Conservation (phyloP, 2,888 invertebrate genomes). For the Amblyjoppa fuscipennis region DNA sequence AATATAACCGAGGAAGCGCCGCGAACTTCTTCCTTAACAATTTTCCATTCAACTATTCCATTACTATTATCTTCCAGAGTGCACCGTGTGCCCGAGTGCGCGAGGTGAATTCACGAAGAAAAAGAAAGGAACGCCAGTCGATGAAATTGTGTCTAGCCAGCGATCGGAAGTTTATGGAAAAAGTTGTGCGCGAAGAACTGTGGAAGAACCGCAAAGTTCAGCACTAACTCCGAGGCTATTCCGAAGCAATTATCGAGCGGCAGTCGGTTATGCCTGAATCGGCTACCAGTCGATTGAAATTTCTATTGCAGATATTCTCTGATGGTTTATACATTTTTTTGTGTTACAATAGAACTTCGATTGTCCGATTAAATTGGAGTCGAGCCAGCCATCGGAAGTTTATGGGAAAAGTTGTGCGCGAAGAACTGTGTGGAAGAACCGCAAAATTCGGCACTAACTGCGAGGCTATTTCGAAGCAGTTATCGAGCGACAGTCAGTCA, state of each 20-base stretch:
- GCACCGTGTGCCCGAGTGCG: too few relatives aligned
- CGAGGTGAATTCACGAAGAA: neutral
- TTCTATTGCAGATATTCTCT: too few relatives aligned
- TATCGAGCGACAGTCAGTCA: neutral
- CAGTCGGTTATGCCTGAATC: neutral
- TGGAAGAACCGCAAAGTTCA: neutral
- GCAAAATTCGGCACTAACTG: neutral
- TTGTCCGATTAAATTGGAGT: too few relatives aligned
- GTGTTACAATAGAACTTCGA: too few relatives aligned
- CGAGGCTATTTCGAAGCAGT: neutral
- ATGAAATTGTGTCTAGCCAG: too few relatives aligned
- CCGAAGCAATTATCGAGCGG: neutral
- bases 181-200: neutral
- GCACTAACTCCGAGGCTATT: neutral
- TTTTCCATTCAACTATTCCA: constrained; percentile 21
- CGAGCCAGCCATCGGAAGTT: neutral
- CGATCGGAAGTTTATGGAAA: neutral
- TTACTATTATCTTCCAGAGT: too few relatives aligned
- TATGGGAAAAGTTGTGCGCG: neutral
- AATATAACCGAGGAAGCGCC: constrained; percentile 36
- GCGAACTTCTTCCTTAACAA: neutral
- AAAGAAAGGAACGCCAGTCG: neutral
- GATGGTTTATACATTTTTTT: too few relatives aligned
- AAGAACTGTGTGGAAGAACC: neutral
- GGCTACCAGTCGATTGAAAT: neutral